Base-by-base conservation (phyloP, 1,140 invertebrate species). In the Theocolax elegans region DNA sequence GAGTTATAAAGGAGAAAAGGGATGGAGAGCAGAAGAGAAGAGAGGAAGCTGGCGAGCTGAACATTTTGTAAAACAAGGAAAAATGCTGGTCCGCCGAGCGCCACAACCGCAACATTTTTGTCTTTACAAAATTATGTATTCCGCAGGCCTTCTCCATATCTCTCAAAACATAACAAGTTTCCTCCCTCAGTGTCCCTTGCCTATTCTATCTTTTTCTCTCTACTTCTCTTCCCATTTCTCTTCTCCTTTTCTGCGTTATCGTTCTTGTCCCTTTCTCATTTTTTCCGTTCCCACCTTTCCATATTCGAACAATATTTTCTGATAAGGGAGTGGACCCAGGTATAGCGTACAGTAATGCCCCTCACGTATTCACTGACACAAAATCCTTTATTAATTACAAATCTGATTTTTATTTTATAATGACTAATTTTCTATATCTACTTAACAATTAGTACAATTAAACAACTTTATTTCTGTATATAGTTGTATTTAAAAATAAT, bases 81-180 rank as follows among this genome's bases (percentile, higher is more conserved):
- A 86, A 85, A 86, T 85, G 83, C 78, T 77, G 77, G 79, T 84
- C 79, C 76, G 75, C 79, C 79, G 80, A 81, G 54, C 80, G 53
- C 40, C 80, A 83, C 83, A 81, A 84, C 83, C 84, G 80, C 85
- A 86, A 74, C 80, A 85, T 86, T 86, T 86, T 86, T 86, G 85
- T 86, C 84, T 85, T 85, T 84, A 86, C 82, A 83, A 83, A 86
- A 86, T 86, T 86, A 85, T 85, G 83, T 86, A 86, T 86, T 86
- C 85, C 80, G 78, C 85, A 82, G 81, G 82, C 83, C 83, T 82
- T 76, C 80, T 76, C 80, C 82, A 84, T 86, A 86, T 86, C 84
- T 85, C 83, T 85, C 84, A 86, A 86, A 86, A 83, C 85, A 86
- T 86, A 86, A 85, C 84, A 86, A 85, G 82, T 85, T 85, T 77